Evolutionary conservation across 2,797 vertebrate genomes (phyloP).

Genomic region (Loris lydekkerianus): DNA sequence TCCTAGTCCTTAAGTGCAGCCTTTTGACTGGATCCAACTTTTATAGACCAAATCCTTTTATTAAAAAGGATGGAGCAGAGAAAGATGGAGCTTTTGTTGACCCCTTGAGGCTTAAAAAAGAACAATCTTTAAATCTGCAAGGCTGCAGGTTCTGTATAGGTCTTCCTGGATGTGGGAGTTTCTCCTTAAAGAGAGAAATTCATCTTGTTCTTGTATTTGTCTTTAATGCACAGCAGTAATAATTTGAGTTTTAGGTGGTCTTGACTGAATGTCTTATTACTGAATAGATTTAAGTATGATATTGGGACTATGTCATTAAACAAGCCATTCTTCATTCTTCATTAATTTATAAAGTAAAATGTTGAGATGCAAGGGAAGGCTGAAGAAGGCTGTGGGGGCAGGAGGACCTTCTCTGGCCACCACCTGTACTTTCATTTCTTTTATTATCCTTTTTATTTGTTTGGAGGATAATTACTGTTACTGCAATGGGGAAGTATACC

Average conservation of each 20-base stretch:
- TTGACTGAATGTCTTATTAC: neutral
- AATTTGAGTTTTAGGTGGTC: constrained; percentile 41
- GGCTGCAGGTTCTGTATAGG: no score
- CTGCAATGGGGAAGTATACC: neutral
- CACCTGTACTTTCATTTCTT: neutral
- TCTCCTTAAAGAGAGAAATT: neutral
- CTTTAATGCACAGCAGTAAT: neutral
- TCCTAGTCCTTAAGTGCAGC: no score
- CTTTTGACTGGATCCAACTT: no score
- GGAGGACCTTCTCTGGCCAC: neutral
- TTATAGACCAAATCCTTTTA: no score
- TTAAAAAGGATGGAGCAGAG: no score
- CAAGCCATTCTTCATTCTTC: constrained; percentile 2
- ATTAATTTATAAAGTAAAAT: neutral
- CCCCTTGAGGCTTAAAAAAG: no score
- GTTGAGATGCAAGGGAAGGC: neutral
- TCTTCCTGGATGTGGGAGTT: neutral
- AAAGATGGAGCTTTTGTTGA: no score
- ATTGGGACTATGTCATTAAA: neutral
- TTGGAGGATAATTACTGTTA: neutral
- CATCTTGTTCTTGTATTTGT: neutral
- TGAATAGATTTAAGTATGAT: neutral
- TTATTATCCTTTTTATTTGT: constrained; percentile 10
- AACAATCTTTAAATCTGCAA: no score
- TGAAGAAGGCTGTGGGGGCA: neutral